Percentiles rank a stretch among this genome's conserved stretches.
Conservation (phyloP, 2,113 vertebrate species). For the Salminus brasiliensis region DNA sequence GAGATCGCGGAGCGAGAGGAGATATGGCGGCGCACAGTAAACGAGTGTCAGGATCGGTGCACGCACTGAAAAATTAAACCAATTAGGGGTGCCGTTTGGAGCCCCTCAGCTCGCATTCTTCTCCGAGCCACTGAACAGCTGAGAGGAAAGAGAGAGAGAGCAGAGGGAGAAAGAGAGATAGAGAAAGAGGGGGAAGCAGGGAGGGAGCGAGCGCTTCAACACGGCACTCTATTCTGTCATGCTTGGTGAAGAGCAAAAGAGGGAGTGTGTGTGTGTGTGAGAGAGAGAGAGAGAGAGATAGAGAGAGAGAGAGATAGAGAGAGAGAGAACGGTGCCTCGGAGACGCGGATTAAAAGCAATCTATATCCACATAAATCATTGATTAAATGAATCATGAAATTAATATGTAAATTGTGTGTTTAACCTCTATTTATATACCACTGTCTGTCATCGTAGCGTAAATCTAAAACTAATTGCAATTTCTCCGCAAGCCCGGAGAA, state of each 20-base stretch:
- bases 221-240: conserved; percentile 74
- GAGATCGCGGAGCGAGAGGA: conserved; percentile 25
- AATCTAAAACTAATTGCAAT: conserved; percentile 93
- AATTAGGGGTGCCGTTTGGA: conserved; percentile 60
- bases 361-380: conserved; percentile 91
- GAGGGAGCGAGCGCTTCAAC: conserved; percentile 53
- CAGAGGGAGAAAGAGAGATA: conserved; percentile 31
- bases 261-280: conserved; percentile 64
- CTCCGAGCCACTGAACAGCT: conserved; percentile 51
- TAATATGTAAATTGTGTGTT: conserved; percentile 95
- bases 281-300: conserved; percentile 46
- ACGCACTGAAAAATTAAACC: conserved; percentile 64
- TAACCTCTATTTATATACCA: conserved; percentile 92
- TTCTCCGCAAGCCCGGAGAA: conserved; percentile 81
- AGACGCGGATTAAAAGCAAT: conserved; percentile 87
- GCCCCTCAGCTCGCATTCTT: conserved; percentile 50
- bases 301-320: conserved; percentile 58
- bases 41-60: conserved; percentile 54
- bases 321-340: conserved; percentile 60
- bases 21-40: conserved; percentile 44
- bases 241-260: conserved; percentile 66
- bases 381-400: conserved; percentile 96
- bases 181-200: conserved; percentile 63
- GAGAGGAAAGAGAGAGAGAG: conserved; percentile 41
- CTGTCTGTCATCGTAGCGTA: conserved; percentile 88